These are phyloP conservation scores for Chaunax sp. DNA, from an alignment of 2,797 vertebrate genomes.

Conservation along the genomic window DNA sequence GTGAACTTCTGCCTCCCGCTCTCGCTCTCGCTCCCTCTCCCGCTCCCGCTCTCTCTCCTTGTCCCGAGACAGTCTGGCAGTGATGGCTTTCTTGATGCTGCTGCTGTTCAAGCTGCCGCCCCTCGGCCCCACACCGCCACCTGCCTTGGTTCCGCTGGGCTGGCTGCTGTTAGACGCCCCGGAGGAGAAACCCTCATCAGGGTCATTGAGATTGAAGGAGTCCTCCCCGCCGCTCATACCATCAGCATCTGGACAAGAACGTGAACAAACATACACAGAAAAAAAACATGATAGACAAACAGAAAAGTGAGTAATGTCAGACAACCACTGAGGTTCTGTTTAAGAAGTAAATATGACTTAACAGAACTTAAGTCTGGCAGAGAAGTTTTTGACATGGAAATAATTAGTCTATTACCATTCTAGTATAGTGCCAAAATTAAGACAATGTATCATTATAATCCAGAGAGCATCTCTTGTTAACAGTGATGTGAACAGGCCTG, in stretches of 20 bases:
- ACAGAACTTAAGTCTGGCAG: background rate
- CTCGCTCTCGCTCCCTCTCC: conserved; percentile 57
- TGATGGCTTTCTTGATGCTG: conserved; percentile 83
- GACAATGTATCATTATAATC: background rate
- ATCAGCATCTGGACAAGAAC: conserved; percentile 84
- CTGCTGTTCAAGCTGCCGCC: conserved; percentile 83
- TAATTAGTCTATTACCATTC: background rate
- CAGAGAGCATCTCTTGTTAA: background rate
- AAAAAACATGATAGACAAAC: conserved; percentile 34
- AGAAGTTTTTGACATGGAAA: background rate
- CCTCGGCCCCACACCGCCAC: conserved; percentile 72
- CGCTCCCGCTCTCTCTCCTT: conserved; percentile 64
- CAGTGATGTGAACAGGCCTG: background rate
- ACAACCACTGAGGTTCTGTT: background rate
- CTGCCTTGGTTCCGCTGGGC: conserved; percentile 85
- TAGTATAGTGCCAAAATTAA: background rate
- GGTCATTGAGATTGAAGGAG: conserved; percentile 92
- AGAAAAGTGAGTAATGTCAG: conserved; percentile 14
- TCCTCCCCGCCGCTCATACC: conserved; percentile 92
- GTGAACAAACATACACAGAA: conserved; percentile 46
- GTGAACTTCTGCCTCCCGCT: conserved; percentile 72
- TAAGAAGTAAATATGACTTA: background rate
- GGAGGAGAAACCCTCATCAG: conserved; percentile 98
- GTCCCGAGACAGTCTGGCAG: conserved; percentile 79
- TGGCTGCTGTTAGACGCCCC: conserved; percentile 98